Evolutionary conservation across 2,888 invertebrate genomes (phyloP).

Genomic region (Eristalinus sepulchralis): DNA sequence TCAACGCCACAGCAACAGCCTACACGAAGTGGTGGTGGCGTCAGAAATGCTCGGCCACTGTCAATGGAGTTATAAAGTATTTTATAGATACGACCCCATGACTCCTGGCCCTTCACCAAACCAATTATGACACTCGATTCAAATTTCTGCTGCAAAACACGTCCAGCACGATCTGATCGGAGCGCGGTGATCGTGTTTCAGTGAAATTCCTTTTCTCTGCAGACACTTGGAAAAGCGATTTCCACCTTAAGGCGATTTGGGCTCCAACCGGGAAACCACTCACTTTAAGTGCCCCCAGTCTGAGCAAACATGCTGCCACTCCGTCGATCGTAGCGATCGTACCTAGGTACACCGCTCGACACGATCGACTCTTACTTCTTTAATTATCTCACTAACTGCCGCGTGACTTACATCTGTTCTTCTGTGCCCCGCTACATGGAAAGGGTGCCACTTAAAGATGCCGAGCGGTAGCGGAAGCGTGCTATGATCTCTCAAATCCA

Average conservation of each 20-base stretch:
- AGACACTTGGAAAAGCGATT: conserved; percentile 55
- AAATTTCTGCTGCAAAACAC: conserved; percentile 11
- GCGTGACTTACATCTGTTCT: conserved; percentile 68
- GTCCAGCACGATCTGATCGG: background rate
- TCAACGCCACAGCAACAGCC: background rate
- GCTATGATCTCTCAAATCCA: conserved; percentile 48
- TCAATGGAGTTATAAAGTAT: conserved; percentile 54
- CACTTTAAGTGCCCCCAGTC: background rate
- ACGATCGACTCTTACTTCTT: conserved; percentile 56
- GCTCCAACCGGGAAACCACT: conserved; percentile 3
- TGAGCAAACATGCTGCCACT: conserved; percentile 38
- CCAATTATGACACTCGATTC: conserved; percentile 16
- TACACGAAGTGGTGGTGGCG: conserved; percentile 15
- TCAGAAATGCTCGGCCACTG: background rate
- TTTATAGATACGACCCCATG: conserved; percentile 19
- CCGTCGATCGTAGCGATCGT: conserved; percentile 42
- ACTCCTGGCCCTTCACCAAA: conserved; percentile 1
- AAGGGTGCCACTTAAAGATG: conserved; percentile 37
- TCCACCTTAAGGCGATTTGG: conserved; percentile 12
- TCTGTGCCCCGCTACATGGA: conserved; percentile 13
- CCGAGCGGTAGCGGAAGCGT: conserved; percentile 63
- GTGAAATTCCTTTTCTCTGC: conserved; percentile 44
- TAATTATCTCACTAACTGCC: conserved; percentile 42
- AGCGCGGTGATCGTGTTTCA: background rate
- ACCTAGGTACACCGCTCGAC: background rate